These are phyloP conservation scores for Falco rusticolus DNA, from an alignment of 2,797 vertebrate genomes.

Conservation along the genomic window DNA sequence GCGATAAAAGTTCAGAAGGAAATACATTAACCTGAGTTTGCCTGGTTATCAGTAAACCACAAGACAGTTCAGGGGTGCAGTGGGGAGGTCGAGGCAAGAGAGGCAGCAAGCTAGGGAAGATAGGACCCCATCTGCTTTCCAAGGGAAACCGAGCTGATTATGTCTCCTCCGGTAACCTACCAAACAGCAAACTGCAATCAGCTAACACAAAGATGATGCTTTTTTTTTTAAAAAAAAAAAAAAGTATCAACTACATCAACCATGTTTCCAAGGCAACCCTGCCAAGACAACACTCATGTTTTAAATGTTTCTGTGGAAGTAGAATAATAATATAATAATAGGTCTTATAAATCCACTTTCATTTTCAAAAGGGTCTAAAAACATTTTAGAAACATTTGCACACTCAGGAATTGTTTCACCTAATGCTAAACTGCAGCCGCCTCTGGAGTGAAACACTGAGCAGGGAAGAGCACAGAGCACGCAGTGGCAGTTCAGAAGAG, in stretches of 20 bases:
- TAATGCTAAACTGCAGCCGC: background rate
- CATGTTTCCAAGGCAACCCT: background rate
- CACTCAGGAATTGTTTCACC: background rate
- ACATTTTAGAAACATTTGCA: background rate
- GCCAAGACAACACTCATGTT: background rate
- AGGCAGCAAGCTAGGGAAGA: background rate
- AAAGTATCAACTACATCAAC: background rate
- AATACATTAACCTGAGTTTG: background rate
- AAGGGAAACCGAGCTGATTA: background rate
- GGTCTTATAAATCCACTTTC: background rate
- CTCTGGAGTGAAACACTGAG: background rate
- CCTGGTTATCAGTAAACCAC: background rate
- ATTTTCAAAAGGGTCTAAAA: background rate
- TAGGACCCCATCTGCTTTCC: background rate
- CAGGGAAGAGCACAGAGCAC: background rate
- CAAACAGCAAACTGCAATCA: background rate
- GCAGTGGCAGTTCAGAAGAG: background rate
- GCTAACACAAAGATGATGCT: background rate
- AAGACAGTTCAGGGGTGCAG: background rate
- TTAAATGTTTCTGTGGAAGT: background rate
- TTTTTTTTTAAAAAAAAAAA: background rate
- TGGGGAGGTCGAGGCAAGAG: background rate
- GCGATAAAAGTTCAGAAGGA: background rate
- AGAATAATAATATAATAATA: background rate
- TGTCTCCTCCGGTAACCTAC: background rate